phyloP scores from a whole-genome alignment of 2,113 vertebrate genomes.

The Mustela nigripes region DNA sequence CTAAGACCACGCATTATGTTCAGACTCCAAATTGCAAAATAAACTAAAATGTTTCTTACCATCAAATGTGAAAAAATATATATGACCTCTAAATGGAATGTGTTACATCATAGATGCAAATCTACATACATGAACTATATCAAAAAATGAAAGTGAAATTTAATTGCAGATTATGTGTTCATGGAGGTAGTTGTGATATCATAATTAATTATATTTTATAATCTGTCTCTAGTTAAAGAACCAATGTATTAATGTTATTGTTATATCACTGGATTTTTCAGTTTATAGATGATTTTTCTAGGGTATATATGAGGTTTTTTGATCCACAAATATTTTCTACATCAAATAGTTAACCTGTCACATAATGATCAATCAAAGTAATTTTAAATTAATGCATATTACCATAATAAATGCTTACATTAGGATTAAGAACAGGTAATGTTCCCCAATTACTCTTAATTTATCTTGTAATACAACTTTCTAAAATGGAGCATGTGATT shows the following conservation, averaged over 20 bases:
- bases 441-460: background rate
- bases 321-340: background rate
- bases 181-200: background rate
- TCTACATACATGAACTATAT: background rate
- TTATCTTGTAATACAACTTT: background rate
- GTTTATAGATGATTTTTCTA: background rate
- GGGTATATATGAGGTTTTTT: background rate
- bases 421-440: background rate
- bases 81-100: background rate
- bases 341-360: background rate
- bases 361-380: background rate
- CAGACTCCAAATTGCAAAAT: background rate
- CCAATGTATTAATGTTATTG: background rate
- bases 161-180: background rate
- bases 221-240: background rate
- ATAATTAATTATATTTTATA: background rate
- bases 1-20: fast-evolving
- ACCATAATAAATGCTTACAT: too few relatives aligned
- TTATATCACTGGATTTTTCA: background rate
- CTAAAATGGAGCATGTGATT: background rate
- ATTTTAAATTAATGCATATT: background rate
- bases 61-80: background rate
- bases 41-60: background rate
- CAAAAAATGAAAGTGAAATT: background rate
- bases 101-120: background rate